Percentiles rank a stretch among this genome's conserved stretches.
Evolutionary conservation across 2,888 invertebrate genomes (phyloP).

Genomic region (Torymus auratus): DNA sequence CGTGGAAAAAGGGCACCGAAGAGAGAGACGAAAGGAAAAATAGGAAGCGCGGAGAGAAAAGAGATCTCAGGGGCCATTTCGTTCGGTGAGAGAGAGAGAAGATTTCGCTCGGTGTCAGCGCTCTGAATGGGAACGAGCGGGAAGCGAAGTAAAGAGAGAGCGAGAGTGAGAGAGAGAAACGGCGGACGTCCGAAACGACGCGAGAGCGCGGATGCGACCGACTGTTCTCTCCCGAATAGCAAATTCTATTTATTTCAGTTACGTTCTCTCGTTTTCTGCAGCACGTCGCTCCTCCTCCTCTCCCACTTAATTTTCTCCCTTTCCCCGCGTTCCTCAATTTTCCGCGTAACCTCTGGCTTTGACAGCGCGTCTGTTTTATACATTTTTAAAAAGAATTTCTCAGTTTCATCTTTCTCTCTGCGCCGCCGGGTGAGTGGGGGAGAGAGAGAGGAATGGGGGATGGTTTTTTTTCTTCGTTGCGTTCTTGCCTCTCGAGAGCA

Average conservation of each 20-base stretch:
- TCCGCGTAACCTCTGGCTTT: conserved; percentile 53
- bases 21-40: background rate
- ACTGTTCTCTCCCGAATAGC: conserved; percentile 32
- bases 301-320: background rate
- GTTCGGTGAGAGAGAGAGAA: conserved; percentile 5
- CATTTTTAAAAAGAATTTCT: conserved; percentile 50
- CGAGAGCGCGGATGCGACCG: conserved; percentile 38
- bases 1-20: too few species aligned
- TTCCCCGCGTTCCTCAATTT: conserved; percentile 36
- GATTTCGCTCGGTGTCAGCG: conserved; percentile 20
- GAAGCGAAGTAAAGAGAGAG: background rate
- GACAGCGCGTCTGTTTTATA: conserved; percentile 54
- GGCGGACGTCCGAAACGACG: conserved; percentile 40
- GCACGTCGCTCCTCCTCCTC: background rate
- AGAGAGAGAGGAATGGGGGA: too few species aligned
- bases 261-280: conserved; percentile 1
- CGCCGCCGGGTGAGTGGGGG: too few species aligned
- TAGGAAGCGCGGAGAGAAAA: background rate
- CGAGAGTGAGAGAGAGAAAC: background rate
- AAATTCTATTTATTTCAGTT: conserved; percentile 56
- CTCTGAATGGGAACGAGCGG: conserved; percentile 1
- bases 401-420: conserved; percentile 44
- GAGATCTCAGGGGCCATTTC: conserved; percentile 16
- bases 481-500: background rate
- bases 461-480: background rate